A percentile compares a stretch with the other conserved stretches of the same genome.
Conservation (phyloP, 2,113 vertebrate species). For the Plotosus lineatus region DNA sequence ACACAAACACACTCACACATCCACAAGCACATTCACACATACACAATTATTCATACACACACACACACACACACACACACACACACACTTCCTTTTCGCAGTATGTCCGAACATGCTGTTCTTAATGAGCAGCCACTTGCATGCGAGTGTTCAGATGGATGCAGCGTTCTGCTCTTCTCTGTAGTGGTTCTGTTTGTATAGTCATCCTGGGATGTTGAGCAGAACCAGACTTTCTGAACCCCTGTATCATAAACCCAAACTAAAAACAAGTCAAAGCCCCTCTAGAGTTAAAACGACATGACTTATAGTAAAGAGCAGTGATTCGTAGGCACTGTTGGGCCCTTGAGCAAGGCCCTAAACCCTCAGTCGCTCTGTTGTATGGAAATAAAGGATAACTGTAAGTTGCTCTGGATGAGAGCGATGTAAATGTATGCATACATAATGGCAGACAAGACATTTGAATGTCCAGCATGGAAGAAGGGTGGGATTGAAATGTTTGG, state of each 20-base stretch:
- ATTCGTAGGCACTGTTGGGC: no score
- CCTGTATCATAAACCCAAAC: background rate
- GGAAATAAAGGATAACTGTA: no score
- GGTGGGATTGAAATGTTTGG: no score
- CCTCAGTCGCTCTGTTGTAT: no score
- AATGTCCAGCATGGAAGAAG: no score
- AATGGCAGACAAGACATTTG: no score
- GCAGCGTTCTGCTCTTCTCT: background rate
- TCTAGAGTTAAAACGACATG: background rate
- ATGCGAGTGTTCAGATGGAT: conserved; percentile 31
- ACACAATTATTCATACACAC: conserved; percentile 36
- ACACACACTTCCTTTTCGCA: background rate
- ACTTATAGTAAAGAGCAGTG: background rate
- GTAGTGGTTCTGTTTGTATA: background rate
- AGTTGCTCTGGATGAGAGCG: no score
- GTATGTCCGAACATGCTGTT: conserved; percentile 37
- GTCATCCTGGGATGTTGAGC: conserved; percentile 12
- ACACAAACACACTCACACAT: conserved; percentile 23
- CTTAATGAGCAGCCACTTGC: conserved; percentile 39
- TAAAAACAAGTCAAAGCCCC: background rate
- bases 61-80: conserved; percentile 26
- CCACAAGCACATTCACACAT: conserved; percentile 11
- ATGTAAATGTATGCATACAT: no score
- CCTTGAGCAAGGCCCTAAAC: no score
- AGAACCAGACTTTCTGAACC: conserved; percentile 19